Evolutionary conservation across 2,888 invertebrate genomes (phyloP).

Genomic region (Cheilosia impressa): DNA sequence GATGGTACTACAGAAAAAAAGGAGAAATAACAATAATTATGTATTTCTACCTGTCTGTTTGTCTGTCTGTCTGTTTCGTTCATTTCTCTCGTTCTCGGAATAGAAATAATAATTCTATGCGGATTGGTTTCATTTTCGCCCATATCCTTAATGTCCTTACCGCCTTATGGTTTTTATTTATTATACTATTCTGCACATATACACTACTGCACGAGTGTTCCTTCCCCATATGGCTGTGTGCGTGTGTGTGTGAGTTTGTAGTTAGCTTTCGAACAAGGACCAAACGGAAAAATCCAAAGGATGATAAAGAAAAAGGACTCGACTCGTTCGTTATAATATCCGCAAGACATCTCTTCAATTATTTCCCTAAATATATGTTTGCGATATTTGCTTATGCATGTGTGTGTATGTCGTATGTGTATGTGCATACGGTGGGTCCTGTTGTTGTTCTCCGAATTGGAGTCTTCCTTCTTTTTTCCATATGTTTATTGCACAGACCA

Average conservation of each 20-base stretch:
- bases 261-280: slow-evolving; percentile 69
- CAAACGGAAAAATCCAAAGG: slow-evolving; percentile 65
- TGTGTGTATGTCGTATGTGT: slow-evolving; percentile 1
- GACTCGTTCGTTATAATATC: slow-evolving; percentile 73
- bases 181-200: slow-evolving; percentile 55
- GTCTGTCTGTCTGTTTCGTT: slow-evolving; percentile 63
- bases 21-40: slow-evolving; percentile 72
- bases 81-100: slow-evolving; percentile 60
- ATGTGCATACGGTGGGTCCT: slow-evolving; percentile 36
- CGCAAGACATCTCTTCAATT: slow-evolving; percentile 74
- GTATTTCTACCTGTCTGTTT: slow-evolving; percentile 73
- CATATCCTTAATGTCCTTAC: slow-evolving; percentile 72
- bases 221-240: background rate
- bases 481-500: slow-evolving; percentile 62
- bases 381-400: slow-evolving; percentile 39
- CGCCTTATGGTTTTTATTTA: slow-evolving; percentile 73
- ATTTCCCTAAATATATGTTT: slow-evolving; percentile 65
- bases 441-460: slow-evolving; percentile 42
- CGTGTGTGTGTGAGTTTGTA: slow-evolving; percentile 25
- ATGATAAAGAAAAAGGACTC: slow-evolving; percentile 70
- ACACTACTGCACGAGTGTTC: slow-evolving; percentile 21
- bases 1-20: slow-evolving; percentile 54
- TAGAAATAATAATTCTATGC: slow-evolving; percentile 72
- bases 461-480: slow-evolving; percentile 22
- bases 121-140: slow-evolving; percentile 75